phyloP scores from a whole-genome alignment of 2,113 vertebrate species.

The Sceloporus undulatus region DNA sequence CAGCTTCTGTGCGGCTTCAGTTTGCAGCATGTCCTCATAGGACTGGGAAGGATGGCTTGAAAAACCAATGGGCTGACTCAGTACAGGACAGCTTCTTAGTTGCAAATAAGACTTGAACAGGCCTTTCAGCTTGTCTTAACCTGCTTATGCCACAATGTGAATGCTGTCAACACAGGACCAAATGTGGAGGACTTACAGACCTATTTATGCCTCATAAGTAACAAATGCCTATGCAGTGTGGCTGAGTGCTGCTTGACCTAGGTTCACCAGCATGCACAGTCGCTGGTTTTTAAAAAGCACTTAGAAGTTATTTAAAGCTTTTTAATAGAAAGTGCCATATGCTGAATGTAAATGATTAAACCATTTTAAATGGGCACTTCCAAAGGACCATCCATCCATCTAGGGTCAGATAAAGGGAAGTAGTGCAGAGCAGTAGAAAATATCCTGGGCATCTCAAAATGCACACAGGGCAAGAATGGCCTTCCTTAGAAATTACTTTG shows the following conservation, averaged over 20 bases:
- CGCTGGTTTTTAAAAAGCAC: constrained; percentile 34
- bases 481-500: background rate
- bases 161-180: background rate
- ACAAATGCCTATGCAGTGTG: background rate
- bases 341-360: constrained; percentile 13
- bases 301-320: constrained; percentile 22
- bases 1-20: too few species aligned
- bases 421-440: background rate
- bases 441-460: background rate
- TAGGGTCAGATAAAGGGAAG: constrained; percentile 19
- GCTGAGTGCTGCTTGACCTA: constrained; percentile 22
- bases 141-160: background rate
- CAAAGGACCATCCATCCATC: background rate
- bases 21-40: too few species aligned
- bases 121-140: background rate
- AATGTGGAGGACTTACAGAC: background rate
- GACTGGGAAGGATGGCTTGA: background rate
- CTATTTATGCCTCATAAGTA: background rate
- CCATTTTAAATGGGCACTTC: constrained; percentile 21
- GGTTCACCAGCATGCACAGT: background rate
- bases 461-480: background rate
- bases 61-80: background rate
- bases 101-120: too few species aligned
- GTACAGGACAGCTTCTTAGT: background rate
- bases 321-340: constrained; percentile 10